Percentiles rank a stretch among this genome's conserved stretches.
These are phyloP conservation scores for Thalassarche chlororhynchos DNA, from an alignment of 2,113 vertebrate genomes.

Conservation along the genomic window DNA sequence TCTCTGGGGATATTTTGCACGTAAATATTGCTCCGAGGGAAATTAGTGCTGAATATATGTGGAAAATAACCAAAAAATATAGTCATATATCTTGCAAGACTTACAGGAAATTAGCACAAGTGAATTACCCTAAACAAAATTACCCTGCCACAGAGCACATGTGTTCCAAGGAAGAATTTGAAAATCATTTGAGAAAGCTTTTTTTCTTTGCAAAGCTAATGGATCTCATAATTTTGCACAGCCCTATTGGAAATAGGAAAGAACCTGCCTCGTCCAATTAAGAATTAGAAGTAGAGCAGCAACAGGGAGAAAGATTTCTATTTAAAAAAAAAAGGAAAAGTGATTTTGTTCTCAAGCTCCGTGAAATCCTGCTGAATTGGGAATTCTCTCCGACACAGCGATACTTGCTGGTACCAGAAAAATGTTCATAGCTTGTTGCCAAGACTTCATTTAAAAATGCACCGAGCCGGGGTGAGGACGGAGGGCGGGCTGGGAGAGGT, in stretches of 20 bases:
- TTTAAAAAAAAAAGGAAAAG: background rate
- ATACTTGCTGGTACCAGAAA: background rate
- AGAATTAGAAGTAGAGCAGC: conserved; percentile 45
- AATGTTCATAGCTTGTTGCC: background rate
- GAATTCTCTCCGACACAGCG: background rate
- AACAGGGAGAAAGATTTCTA: conserved; percentile 18
- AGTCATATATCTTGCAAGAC: background rate
- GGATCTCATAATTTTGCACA: conserved; percentile 11
- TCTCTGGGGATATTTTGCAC: background rate
- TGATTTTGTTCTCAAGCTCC: background rate
- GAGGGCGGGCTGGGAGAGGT: background rate
- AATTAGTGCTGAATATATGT: background rate
- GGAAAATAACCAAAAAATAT: background rate
- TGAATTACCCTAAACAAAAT: conserved; percentile 50
- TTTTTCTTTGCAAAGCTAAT: conserved; percentile 20
- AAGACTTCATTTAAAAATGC: background rate
- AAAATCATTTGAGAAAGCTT: background rate
- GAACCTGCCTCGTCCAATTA: conserved; percentile 46
- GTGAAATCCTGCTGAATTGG: background rate
- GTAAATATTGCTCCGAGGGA: background rate
- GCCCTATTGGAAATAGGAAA: conserved; percentile 37
- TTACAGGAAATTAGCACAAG: conserved; percentile 43
- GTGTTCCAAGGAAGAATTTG: background rate
- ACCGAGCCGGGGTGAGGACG: rapidly evolving
- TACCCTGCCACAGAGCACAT: background rate